Base-by-base conservation (phyloP, 2,797 vertebrate species). In the Pseudomugil tenellus region DNA sequence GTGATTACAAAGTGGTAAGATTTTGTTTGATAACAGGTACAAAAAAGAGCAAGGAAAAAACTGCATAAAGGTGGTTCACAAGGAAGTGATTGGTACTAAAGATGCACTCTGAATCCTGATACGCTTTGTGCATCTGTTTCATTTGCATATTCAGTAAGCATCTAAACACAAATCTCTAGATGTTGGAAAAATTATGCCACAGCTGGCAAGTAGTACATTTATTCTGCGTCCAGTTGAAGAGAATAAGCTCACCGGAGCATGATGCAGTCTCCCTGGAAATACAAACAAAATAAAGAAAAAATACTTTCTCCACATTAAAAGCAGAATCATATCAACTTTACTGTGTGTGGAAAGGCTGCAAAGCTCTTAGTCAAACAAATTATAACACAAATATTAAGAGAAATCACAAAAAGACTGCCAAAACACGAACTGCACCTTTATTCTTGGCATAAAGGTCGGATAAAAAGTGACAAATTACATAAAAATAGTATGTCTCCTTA, bases 171-270 rank as follows among this genome's bases (percentile, higher is more conserved):
- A 3, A 19, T 12, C 74, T 69, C 63, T 43, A 58, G 51, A 75
- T 74, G 29, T 26, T 29, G 31, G 19, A 7, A 58, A 59, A 63
- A 21, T 63, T 6, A 58, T 34, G 72, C 43, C 72, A 65, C 79
- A 86, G 77, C 80, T 87, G 85, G 74, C 80, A 43, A 53, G 49
- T 62, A 53, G 49, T 62, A 74, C 46, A 41, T 71, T 75, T 59
- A 58, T 37, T 77, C 65, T 67, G 56, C 60, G 76, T 79, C 59
- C 8, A 58, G 70, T 79, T 70, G 81, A 76, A 73, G 75, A 70
- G 72, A 81, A 80, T 78, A 70, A 16, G 59, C 74, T 71, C 70
- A 73, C 4, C 74, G 86, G 77, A 35, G 87, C 60, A 19, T 29
- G 55, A 43, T 13, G 4, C 13, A 69, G 59, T 78, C 13, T 51